phyloP scores from a whole-genome alignment of 2,888 invertebrate genomes.

The Tipula vernalis region DNA sequence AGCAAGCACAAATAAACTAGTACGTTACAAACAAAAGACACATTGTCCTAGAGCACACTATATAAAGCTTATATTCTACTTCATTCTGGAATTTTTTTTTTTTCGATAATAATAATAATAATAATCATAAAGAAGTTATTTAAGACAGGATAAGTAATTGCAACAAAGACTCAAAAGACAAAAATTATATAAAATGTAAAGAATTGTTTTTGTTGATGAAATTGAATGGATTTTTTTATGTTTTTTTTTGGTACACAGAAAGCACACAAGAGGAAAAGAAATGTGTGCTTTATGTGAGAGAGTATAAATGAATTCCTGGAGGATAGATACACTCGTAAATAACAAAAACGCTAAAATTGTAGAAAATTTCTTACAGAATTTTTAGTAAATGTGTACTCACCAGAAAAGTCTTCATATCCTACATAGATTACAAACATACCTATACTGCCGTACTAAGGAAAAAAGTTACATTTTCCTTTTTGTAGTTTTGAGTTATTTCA shows the following conservation, averaged over 20 bases:
- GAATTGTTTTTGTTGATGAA: not conserved
- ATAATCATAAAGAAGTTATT: not conserved
- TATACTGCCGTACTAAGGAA: too few relatives aligned
- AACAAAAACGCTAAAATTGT: not conserved
- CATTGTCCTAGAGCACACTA: not conserved
- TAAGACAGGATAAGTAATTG: not conserved
- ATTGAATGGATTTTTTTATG: not conserved
- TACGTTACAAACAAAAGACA: not conserved
- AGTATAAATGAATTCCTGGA: not conserved
- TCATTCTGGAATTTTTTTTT: not conserved
- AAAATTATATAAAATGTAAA: not conserved
- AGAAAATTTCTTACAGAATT: too few relatives aligned
- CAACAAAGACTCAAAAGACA: not conserved
- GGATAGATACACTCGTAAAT: not conserved
- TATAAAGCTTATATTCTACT: not conserved
- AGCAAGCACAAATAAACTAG: not conserved
- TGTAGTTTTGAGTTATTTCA: too few relatives aligned
- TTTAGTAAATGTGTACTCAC: too few relatives aligned
- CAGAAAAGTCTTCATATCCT: too few relatives aligned
- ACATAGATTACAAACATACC: too few relatives aligned
- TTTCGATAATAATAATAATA: not conserved
- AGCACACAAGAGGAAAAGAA: not conserved
- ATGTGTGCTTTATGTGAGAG: not conserved
- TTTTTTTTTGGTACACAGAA: not conserved
- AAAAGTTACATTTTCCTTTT: too few relatives aligned